Evolutionary conservation across 2,113 vertebrate genomes (phyloP).

Genomic region (Micronycteris hirsuta): DNA sequence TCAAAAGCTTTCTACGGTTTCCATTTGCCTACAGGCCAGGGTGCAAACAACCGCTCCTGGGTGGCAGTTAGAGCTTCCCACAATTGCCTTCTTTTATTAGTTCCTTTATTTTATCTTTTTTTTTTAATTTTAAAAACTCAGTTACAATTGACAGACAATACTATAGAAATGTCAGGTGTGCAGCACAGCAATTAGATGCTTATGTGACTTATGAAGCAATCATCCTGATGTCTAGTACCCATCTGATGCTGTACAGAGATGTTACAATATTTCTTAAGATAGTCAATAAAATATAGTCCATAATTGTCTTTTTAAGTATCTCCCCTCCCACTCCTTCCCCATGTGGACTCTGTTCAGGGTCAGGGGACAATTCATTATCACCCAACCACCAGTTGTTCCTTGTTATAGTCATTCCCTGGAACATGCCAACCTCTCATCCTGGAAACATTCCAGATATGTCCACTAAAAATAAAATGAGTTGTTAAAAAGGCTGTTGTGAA

Average conservation of each 20-base stretch:
- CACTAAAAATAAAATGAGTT: constrained; percentile 35
- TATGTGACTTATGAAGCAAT: background rate
- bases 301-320: background rate
- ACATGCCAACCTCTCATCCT: background rate
- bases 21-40: background rate
- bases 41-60: background rate
- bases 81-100: background rate
- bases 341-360: background rate
- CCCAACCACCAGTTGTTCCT: background rate
- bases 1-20: background rate
- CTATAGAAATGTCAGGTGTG: background rate
- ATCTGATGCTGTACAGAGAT: no score
- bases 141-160: background rate
- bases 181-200: background rate
- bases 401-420: background rate
- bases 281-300: background rate
- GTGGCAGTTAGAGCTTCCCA: background rate
- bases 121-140: no score
- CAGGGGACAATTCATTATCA: background rate
- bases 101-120: background rate
- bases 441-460: background rate
- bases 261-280: background rate
- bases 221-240: background rate
- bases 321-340: background rate
- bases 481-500: background rate